These are phyloP conservation scores for Drosophila leonis DNA, from an alignment of 2,888 invertebrate species.

Conservation along the genomic window DNA sequence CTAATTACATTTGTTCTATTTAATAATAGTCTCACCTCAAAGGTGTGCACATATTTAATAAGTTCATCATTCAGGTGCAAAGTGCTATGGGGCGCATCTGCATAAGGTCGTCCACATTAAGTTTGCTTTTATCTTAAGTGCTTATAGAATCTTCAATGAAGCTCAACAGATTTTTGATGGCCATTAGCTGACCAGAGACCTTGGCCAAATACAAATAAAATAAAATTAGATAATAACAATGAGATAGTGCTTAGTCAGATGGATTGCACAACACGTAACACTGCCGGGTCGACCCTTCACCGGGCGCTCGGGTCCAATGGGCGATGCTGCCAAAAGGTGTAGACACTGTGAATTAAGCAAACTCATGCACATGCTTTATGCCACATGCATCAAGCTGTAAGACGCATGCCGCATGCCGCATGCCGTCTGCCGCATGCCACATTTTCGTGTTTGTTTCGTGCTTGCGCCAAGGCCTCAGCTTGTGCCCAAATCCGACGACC, in stretches of 20 bases:
- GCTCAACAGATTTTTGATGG: constrained; percentile 22
- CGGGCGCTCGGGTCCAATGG: constrained; percentile 11
- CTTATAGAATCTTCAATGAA: constrained; percentile 23
- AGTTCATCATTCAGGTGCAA: neutral
- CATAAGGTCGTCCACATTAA: neutral
- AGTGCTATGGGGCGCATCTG: neutral
- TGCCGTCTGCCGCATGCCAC: constrained; percentile 9
- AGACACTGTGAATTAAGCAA: constrained; percentile 30
- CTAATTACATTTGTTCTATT: neutral
- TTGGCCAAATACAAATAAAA: constrained; percentile 6
- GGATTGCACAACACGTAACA: constrained; percentile 30
- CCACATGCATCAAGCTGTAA: constrained; percentile 33
- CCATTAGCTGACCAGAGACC: constrained; percentile 30
- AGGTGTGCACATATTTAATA: neutral
- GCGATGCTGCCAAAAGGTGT: constrained; percentile 26
- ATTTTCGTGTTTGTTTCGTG: constrained; percentile 20
- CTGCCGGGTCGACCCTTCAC: constrained; percentile 41
- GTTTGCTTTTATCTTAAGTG: constrained; percentile 15
- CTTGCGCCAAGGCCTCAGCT: constrained; percentile 42
- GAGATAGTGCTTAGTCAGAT: constrained; percentile 49
- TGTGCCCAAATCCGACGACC: constrained; percentile 33
- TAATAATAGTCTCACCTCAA: neutral
- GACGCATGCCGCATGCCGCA: constrained; percentile 14
- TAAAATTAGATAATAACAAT: constrained; percentile 21
- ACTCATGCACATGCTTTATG: constrained; percentile 40